Evolutionary conservation across 2,888 invertebrate species (phyloP).

Genomic region (Cepaea hortensis): DNA sequence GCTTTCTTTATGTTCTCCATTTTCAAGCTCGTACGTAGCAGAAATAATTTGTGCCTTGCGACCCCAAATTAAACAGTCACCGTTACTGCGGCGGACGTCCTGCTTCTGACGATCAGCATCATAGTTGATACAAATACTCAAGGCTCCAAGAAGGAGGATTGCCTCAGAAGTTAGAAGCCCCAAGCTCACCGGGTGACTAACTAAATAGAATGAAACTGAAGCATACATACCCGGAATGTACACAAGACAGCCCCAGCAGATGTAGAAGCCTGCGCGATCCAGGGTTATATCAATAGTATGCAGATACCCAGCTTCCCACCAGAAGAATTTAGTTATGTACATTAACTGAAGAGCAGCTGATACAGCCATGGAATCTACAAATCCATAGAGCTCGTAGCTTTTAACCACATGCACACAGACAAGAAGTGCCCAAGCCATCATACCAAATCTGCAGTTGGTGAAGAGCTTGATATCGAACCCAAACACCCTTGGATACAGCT

Average conservation of each 20-base stretch:
- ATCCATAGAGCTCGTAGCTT: conserved; percentile 75
- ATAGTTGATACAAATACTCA: conserved; percentile 78
- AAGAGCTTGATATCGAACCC: conserved; percentile 77
- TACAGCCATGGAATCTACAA: conserved; percentile 75
- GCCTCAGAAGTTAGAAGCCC: conserved; percentile 66
- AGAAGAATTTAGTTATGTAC: conserved; percentile 80
- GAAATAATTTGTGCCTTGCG: conserved; percentile 71
- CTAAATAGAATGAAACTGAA: conserved; percentile 77
- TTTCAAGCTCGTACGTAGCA: conserved; percentile 71
- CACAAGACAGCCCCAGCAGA: conserved; percentile 80
- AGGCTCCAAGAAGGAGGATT: conserved; percentile 74
- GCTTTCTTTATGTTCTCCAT: conserved; percentile 74
- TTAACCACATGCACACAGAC: conserved; percentile 75
- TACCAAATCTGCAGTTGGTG: conserved; percentile 78
- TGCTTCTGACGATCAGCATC: conserved; percentile 79
- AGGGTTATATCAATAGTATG: conserved; percentile 80
- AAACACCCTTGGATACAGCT: conserved; percentile 79
- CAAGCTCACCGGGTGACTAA: conserved; percentile 72
- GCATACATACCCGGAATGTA: conserved; percentile 77
- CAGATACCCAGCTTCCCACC: conserved; percentile 81
- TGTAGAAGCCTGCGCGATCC: conserved; percentile 79
- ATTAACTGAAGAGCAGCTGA: conserved; percentile 77
- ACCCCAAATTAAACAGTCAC: conserved; percentile 77
- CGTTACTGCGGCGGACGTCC: conserved; percentile 76
- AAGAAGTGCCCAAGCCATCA: conserved; percentile 78